phyloP scores from a whole-genome alignment of 2,113 vertebrate genomes.

The Ceuthmochares aereus region DNA sequence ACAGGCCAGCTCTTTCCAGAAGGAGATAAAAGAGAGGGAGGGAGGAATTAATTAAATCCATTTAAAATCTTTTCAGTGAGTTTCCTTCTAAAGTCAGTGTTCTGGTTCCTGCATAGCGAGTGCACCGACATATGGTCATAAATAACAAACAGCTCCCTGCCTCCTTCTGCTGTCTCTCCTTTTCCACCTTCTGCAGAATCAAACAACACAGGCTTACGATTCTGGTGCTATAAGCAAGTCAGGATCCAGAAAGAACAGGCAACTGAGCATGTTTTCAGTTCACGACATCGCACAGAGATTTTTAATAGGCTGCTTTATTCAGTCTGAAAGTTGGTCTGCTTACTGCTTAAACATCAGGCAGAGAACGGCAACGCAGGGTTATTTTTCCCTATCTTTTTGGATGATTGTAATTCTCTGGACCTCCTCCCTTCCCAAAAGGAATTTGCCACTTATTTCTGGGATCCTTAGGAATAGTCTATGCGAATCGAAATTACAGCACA shows the following conservation, averaged over 20 bases:
- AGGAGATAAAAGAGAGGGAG: conserved; percentile 40
- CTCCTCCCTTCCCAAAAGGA: neutral
- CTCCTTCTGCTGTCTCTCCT: neutral
- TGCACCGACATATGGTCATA: conserved; percentile 42
- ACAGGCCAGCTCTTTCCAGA: conserved; percentile 20
- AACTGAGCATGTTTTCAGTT: neutral
- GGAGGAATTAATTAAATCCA: conserved; percentile 66
- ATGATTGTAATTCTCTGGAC: no score
- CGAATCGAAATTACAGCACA: neutral
- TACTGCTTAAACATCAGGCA: neutral
- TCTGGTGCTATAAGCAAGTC: neutral
- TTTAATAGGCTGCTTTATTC: neutral
- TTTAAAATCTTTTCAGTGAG: conserved; percentile 42
- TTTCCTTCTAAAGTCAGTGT: conserved; percentile 32
- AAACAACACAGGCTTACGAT: neutral
- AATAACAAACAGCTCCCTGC: conserved; percentile 37
- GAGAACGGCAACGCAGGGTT: neutral
- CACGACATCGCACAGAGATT: neutral
- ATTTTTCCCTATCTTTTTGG: neutral
- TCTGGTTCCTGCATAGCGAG: conserved; percentile 20
- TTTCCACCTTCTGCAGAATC: neutral
- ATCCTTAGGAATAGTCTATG: neutral
- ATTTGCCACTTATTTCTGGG: neutral
- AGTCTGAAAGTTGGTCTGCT: neutral
- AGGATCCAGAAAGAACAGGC: neutral